Percentiles rank a stretch among this genome's conserved stretches.
phyloP scores from a whole-genome alignment of 2,888 invertebrate species.

The Clunio marinus region DNA sequence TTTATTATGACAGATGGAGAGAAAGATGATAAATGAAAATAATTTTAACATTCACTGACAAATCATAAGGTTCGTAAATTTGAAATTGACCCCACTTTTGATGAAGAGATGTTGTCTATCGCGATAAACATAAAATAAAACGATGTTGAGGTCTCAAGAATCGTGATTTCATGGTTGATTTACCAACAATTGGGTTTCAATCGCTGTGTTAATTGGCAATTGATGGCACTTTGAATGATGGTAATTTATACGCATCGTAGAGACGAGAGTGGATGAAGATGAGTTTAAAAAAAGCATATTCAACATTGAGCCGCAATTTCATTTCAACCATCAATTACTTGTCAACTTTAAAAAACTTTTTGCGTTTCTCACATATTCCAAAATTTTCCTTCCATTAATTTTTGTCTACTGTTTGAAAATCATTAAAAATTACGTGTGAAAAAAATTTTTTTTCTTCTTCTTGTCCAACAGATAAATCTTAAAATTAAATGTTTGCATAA shows the following conservation, averaged over 20 bases:
- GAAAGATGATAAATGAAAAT: too few relatives aligned
- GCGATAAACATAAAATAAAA: too few relatives aligned
- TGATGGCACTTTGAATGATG: slow-evolving; percentile 31
- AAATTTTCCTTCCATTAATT: neutral
- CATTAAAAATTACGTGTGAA: slow-evolving; percentile 16
- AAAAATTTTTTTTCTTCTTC: neutral
- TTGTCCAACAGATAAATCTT: neutral
- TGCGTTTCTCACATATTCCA: slow-evolving; percentile 3
- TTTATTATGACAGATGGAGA: too few relatives aligned
- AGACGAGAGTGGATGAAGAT: too few relatives aligned
- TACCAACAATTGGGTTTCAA: slow-evolving; percentile 27
- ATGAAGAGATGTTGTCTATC: neutral
- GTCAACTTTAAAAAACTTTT: neutral
- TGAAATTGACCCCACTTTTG: too few relatives aligned
- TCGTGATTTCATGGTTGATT: slow-evolving; percentile 35
- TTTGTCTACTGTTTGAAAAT: neutral
- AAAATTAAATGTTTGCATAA: slow-evolving; percentile 4
- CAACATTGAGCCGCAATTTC: neutral
- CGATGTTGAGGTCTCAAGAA: slow-evolving; percentile 11
- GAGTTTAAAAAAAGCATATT: neutral
- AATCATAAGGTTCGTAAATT: too few relatives aligned
- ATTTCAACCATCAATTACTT: slow-evolving; percentile 12
- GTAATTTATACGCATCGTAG: slow-evolving; percentile 24
- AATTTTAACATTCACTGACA: too few relatives aligned
- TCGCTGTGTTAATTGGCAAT: slow-evolving; percentile 35